Conservation (phyloP, 2,797 vertebrate species). For the Antrozous pallidus region DNA sequence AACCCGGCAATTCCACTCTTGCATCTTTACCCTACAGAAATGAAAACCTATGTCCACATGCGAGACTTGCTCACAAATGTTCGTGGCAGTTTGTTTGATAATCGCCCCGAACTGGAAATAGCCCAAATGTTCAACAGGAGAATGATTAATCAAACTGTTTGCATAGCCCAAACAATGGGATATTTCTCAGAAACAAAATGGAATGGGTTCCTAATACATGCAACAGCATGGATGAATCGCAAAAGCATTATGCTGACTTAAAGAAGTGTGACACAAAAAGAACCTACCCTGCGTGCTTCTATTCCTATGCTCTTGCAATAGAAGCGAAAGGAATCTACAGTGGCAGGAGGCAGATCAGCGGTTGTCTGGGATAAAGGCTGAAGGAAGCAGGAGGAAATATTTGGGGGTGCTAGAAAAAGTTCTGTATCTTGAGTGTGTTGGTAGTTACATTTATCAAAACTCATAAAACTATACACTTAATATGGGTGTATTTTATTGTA, state of each 20-base stretch:
- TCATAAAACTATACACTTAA: not conserved
- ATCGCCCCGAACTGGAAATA: not conserved
- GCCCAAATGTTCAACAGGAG: not conserved
- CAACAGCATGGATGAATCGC: not conserved
- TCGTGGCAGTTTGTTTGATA: not conserved
- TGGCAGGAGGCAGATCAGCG: not conserved
- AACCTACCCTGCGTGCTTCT: accelerated
- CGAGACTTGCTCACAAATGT: not conserved
- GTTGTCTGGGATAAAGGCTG: not conserved
- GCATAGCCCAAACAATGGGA: not conserved
- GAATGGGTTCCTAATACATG: not conserved
- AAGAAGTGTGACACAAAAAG: not conserved
- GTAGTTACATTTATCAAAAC: not conserved
- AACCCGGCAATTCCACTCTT: not conserved
- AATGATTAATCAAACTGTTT: not conserved
- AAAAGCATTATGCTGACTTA: not conserved
- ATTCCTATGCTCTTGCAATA: not conserved
- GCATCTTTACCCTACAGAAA: not conserved
- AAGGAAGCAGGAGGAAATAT: not conserved
- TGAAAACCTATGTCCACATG: not conserved
- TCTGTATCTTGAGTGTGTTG: not conserved
- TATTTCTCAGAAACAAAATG: not conserved
- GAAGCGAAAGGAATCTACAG: not conserved
- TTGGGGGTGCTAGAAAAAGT: not conserved
- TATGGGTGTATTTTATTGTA: not conserved